phyloP scores from a whole-genome alignment of 2,888 invertebrate genomes.

The Lithosia quadra region DNA sequence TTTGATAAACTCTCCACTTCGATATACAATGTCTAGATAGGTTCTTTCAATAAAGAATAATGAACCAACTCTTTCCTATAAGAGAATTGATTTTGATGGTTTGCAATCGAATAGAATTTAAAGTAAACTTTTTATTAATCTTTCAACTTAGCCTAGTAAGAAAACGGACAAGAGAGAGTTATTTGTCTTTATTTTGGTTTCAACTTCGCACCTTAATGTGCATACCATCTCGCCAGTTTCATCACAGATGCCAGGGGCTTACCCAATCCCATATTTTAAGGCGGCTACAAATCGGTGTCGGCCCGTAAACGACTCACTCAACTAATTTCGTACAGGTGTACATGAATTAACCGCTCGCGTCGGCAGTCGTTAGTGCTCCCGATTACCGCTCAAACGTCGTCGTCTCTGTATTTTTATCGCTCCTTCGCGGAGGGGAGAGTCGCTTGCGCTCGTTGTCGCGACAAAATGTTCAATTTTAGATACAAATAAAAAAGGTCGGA shows the following conservation, averaged over 20 bases:
- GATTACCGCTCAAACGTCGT: constrained; percentile 68
- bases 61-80: constrained; percentile 36
- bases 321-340: constrained; percentile 64
- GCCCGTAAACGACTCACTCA: constrained; percentile 21
- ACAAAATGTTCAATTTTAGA: constrained; percentile 87
- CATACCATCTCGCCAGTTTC: neutral
- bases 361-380: constrained; percentile 71
- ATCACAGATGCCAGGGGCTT: constrained; percentile 5
- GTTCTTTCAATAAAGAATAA: constrained; percentile 53
- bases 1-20: constrained; percentile 52
- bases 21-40: constrained; percentile 46
- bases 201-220: neutral
- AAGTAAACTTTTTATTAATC: neutral
- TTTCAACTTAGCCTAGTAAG: neutral
- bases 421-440: constrained; percentile 75
- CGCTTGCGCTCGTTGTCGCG: constrained; percentile 82
- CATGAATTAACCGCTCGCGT: constrained; percentile 61
- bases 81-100: neutral
- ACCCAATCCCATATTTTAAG: constrained; percentile 1
- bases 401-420: constrained; percentile 80
- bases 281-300: constrained; percentile 13
- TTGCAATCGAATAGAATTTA: neutral
- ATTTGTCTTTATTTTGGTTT: neutral
- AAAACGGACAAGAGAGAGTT: neutral
- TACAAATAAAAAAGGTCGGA: constrained; percentile 87